phyloP scores from a whole-genome alignment of 2,888 invertebrate species.

The Dicyrtoma fusca region DNA sequence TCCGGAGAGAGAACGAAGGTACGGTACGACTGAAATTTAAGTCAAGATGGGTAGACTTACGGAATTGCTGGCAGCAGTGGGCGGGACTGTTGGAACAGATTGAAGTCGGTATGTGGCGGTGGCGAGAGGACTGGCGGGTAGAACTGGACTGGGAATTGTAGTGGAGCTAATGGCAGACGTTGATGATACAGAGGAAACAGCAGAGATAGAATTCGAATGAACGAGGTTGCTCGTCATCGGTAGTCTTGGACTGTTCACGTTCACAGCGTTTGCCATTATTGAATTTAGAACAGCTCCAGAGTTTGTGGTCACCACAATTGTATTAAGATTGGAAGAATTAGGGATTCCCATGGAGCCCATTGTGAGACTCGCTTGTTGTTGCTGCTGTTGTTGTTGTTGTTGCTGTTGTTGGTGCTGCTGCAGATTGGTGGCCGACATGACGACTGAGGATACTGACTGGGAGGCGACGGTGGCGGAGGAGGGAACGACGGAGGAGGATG shows the following conservation, averaged over 20 bases:
- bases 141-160: conserved; percentile 33
- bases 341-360: conserved; percentile 23
- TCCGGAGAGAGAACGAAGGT: conserved; percentile 10
- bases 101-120: conserved; percentile 78
- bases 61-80: conserved; percentile 56
- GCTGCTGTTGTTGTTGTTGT: conserved; percentile 24
- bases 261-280: conserved; percentile 21
- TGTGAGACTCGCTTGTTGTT: conserved; percentile 15
- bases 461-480: conserved; percentile 16
- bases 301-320: conserved; percentile 28
- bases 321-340: conserved; percentile 23
- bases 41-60: conserved; percentile 50
- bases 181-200: conserved; percentile 28
- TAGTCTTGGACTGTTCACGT: conserved; percentile 27
- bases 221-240: conserved; percentile 33
- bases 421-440: conserved; percentile 39
- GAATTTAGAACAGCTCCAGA: conserved; percentile 29
- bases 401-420: too few relatives aligned
- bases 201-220: conserved; percentile 20
- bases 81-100: conserved; percentile 76
- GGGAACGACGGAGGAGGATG: conserved; percentile 33
- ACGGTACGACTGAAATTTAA: conserved; percentile 16
- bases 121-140: conserved; percentile 48
- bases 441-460: conserved; percentile 34
- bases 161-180: conserved; percentile 34